Percentiles rank a stretch among this genome's conserved stretches.
Conservation (phyloP, 2,888 invertebrate species). For the Trypoxylon attenuatum region DNA sequence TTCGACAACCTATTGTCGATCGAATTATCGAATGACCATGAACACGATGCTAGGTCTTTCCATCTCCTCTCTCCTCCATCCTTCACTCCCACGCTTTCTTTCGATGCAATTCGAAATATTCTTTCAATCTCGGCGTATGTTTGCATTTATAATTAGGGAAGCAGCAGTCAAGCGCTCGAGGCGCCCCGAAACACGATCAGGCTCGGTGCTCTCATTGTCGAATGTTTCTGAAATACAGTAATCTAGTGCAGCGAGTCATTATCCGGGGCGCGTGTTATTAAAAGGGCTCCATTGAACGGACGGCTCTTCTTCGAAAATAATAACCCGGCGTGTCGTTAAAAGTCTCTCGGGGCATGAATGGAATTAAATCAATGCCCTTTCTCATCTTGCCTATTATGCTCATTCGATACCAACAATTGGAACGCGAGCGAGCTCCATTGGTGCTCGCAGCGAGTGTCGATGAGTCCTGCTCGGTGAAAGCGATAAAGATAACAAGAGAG, state of each 20-base stretch:
- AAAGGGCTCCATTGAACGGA: background rate
- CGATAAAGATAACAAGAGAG: slow-evolving; percentile 44
- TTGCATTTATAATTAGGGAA: too few relatives aligned
- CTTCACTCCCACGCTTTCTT: too few relatives aligned
- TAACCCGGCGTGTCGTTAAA: slow-evolving; percentile 10
- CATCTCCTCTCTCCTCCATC: too few relatives aligned
- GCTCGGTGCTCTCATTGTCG: background rate
- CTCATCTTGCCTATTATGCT: background rate
- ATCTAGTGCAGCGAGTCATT: too few relatives aligned
- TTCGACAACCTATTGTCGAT: slow-evolving; percentile 43
- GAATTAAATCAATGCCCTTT: slow-evolving; percentile 21
- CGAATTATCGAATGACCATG: slow-evolving; percentile 52
- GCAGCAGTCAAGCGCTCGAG: slow-evolving; percentile 10
- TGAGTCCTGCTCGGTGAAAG: too few relatives aligned
- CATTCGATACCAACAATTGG: background rate
- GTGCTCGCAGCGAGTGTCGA: background rate
- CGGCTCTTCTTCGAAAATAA: slow-evolving; percentile 16
- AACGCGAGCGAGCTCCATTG: slow-evolving; percentile 27
- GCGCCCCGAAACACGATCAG: background rate
- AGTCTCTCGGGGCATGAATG: slow-evolving; percentile 20
- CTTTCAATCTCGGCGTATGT: too few relatives aligned
- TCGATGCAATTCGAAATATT: too few relatives aligned
- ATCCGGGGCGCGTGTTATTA: slow-evolving; percentile 2
- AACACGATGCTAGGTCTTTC: too few relatives aligned
- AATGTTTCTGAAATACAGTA: too few relatives aligned